phyloP scores from a whole-genome alignment of 2,113 vertebrate genomes.

The Pteruthius melanotis region DNA sequence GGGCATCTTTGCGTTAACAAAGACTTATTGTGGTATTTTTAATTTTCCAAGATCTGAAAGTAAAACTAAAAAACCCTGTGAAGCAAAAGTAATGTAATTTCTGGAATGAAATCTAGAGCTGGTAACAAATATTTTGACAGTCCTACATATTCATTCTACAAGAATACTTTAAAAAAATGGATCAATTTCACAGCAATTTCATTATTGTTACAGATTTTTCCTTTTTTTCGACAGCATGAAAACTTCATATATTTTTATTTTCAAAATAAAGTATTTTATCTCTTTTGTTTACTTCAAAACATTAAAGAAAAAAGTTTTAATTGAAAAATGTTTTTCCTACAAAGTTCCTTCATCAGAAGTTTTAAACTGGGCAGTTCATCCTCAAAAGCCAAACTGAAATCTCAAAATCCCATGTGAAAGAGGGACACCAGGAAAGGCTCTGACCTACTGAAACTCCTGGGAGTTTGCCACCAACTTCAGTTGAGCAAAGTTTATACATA shows the following conservation, averaged over 20 bases:
- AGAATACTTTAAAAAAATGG: background rate
- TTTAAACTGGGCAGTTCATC: background rate
- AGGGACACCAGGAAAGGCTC: background rate
- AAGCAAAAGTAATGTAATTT: background rate
- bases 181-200: background rate
- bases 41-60: background rate
- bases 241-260: background rate
- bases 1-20: background rate
- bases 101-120: background rate
- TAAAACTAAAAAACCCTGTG: background rate
- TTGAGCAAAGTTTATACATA: background rate
- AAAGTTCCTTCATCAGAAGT: background rate
- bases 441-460: background rate
- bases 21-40: background rate
- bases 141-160: background rate
- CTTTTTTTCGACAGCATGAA: rapidly evolving
- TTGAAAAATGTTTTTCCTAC: background rate
- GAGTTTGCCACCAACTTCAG: background rate
- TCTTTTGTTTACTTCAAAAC: background rate
- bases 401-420: background rate
- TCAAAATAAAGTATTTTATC: background rate
- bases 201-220: background rate
- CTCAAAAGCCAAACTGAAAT: background rate
- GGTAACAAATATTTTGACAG: constrained; percentile 40
- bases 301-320: background rate